Conservation (phyloP, 2,113 vertebrate genomes). For the Dasyornis broadbenti region DNA sequence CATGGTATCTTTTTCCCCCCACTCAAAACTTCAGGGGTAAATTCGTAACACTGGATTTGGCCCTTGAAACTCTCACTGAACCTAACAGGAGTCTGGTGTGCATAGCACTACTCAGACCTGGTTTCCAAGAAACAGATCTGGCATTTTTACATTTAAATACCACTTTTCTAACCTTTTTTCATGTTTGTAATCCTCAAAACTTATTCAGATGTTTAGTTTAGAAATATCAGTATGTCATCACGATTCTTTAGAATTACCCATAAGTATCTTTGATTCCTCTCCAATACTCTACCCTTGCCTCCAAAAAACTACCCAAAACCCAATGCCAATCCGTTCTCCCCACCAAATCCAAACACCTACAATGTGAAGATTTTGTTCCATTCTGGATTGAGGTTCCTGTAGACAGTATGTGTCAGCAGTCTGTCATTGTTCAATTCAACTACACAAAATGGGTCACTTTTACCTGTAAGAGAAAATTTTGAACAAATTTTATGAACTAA, state of each 20-base stretch:
- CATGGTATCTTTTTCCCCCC: neutral
- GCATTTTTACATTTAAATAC: neutral
- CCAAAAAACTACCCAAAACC: neutral
- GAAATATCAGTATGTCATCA: neutral
- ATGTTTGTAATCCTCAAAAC: neutral
- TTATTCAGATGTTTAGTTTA: neutral
- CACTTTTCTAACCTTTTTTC: neutral
- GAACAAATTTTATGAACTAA: neutral
- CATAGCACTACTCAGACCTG: neutral
- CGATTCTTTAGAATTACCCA: neutral
- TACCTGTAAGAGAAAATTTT: conserved; percentile 76
- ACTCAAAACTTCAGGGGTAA: neutral
- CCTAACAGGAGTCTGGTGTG: neutral
- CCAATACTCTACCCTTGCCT: neutral
- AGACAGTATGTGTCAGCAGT: conserved; percentile 93
- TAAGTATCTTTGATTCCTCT: neutral
- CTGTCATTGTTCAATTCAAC: conserved; percentile 97
- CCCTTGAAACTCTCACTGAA: neutral
- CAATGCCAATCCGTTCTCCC: neutral
- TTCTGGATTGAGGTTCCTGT: conserved; percentile 96
- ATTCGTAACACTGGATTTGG: neutral
- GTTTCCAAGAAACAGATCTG: neutral
- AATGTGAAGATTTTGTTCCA: conserved; percentile 99
- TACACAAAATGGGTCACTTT: conserved; percentile 98
- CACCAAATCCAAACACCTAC: conserved; percentile 75